Base-by-base conservation (phyloP, 2,888 invertebrate genomes). In the Drosophila multiciliata region DNA sequence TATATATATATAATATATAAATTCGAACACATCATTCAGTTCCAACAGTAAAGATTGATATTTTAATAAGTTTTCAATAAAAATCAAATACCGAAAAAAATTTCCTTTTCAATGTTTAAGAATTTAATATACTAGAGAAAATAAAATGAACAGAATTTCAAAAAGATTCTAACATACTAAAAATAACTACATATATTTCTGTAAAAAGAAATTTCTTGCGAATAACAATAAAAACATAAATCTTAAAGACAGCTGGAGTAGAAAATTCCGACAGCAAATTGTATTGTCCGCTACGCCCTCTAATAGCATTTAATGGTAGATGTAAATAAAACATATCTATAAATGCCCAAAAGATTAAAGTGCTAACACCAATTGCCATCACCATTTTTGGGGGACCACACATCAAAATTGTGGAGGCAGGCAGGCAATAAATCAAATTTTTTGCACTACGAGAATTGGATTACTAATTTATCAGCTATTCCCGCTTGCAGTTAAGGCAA, bases 381-480 rank as follows among this genome's bases (percentile, higher is more conserved):
- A 40, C 40, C 40, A n/a, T n/a, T 40, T 35, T 64, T 36, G 26
- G 15, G 32, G 49, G 48, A 45, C 20, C 20, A 20, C 45, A 23
- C 73, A 71, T 64, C 67, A 58, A 58, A 71, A 66, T 63, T 63
- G 20, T 32, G 35, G 53, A n/a, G 26, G 20, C 52, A 42, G 49
- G 59, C 40, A 55, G 49, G 57, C 40, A 58, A 66, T 57, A 82
- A 82, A 67, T 68, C 36, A 55, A 42, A 15, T 20, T 55, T 58
- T 23, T 38, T 33, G 33, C 53, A 40, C 12, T 9, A 50, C 26
- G 33, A 45, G 50, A 64, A 52, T 42, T 38, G 45, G 33, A 66
- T 63, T 45, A 61, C 33, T 48, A 85, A 82, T 82, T 76, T 73
- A 83, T 75, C 73, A 67, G 68, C 78, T 54, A 67, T 80, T 77